A percentile compares a stretch with the other conserved stretches of the same genome.
phyloP scores from a whole-genome alignment of 2,113 vertebrate genomes.

The Pterocles orientalis region DNA sequence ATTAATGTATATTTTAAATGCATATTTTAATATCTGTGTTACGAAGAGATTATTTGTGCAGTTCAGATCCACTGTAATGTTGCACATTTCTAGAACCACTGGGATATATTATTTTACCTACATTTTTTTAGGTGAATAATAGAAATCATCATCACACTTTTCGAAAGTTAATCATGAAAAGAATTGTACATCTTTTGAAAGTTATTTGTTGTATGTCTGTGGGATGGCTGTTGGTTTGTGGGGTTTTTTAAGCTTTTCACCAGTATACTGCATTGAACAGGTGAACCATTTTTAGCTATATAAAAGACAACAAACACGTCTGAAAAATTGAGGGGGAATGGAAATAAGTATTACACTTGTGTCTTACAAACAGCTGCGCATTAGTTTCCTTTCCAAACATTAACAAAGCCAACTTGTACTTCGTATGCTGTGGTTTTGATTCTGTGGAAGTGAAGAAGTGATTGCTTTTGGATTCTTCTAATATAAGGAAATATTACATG shows the following conservation, averaged over 20 bases:
- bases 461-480: not conserved
- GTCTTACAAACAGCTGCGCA: not conserved
- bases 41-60: not conserved
- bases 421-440: rapidly evolving
- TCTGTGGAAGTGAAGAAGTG: not conserved
- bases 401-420: not conserved
- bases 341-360: not conserved
- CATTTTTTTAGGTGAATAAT: not conserved
- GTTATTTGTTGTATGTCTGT: not conserved
- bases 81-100: not conserved
- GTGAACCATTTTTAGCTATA: not conserved
- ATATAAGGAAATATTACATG: not conserved
- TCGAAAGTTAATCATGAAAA: not conserved
- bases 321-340: not conserved
- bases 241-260: not conserved
- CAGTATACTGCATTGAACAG: not conserved
- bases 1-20: not conserved
- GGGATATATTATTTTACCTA: not conserved
- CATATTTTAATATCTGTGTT: not conserved
- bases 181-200: not conserved
- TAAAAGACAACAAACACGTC: not conserved
- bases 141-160: not conserved
- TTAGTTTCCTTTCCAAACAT: not conserved
- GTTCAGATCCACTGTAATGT: not conserved
- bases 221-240: not conserved